Evolutionary conservation across 1,140 invertebrate species (phyloP).

Genomic region (Diorhabda carinulata): DNA sequence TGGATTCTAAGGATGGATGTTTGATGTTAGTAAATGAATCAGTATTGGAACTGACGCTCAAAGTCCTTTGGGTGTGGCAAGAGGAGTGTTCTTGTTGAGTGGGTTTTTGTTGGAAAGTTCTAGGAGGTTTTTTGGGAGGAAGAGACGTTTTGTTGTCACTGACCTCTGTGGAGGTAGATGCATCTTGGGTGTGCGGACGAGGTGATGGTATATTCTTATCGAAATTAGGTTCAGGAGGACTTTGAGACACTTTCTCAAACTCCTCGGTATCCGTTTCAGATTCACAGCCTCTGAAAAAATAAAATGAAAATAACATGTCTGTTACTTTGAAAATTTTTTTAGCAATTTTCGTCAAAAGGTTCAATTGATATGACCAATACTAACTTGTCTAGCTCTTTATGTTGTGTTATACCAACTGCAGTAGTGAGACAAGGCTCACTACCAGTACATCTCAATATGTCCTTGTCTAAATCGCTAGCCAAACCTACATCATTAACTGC

Average conservation of each 20-base stretch:
- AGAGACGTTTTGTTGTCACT: conserved; percentile 26
- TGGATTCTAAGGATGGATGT: conserved; percentile 44
- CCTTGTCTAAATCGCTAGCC: conserved; percentile 44
- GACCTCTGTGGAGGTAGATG: conserved; percentile 48
- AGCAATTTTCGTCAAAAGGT: not conserved
- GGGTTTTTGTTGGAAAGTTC: conserved; percentile 43
- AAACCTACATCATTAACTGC: conserved; percentile 46
- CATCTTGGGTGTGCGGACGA: conserved; percentile 38
- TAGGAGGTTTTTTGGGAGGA: conserved; percentile 46
- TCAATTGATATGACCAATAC: conserved; percentile 4
- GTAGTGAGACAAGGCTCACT: conserved; percentile 41
- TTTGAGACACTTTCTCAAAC: conserved; percentile 73
- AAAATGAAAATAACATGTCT: conserved; percentile 11
- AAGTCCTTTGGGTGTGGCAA: conserved; percentile 31
- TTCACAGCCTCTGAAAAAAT: conserved; percentile 59
- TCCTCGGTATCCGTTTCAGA: conserved; percentile 80
- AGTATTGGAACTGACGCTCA: conserved; percentile 37
- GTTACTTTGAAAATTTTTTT: not conserved
- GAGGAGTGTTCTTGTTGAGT: conserved; percentile 9
- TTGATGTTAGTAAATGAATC: conserved; percentile 45
- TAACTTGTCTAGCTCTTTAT: conserved; percentile 47
- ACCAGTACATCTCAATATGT: conserved; percentile 44
- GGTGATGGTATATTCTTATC: conserved; percentile 34
- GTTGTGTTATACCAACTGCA: conserved; percentile 37
- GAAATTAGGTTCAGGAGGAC: conserved; percentile 52